Evolutionary conservation across 2,888 invertebrate genomes (phyloP).

Genomic region (Euzophera pinguis): DNA sequence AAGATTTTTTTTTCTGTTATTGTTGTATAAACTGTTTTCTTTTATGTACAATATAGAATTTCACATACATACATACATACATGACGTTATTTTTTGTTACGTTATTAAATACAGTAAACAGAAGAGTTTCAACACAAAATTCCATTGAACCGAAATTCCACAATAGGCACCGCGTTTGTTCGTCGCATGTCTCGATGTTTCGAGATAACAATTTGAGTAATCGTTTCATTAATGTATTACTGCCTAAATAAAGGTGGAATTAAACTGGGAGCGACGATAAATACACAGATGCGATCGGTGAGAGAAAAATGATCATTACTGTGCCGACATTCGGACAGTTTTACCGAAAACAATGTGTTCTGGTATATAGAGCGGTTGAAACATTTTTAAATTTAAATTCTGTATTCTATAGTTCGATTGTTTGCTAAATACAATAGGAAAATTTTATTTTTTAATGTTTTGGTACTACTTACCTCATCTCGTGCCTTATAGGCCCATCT

Average conservation of each 20-base stretch:
- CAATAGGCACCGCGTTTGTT: constrained; percentile 5
- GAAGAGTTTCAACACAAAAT: background rate
- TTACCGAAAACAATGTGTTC: constrained; percentile 42
- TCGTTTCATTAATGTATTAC: constrained; percentile 74
- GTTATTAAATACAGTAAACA: background rate
- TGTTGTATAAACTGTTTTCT: no score
- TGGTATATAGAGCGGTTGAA: constrained; percentile 35
- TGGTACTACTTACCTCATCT: no score
- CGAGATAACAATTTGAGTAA: constrained; percentile 61
- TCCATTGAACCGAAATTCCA: background rate
- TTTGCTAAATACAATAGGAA: no score
- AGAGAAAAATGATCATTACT: constrained; percentile 61
- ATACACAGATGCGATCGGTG: constrained; percentile 55
- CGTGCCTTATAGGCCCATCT: no score
- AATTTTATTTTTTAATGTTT: no score
- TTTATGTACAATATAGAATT: no score
- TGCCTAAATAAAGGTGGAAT: constrained; percentile 59
- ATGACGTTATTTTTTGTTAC: background rate
- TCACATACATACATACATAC: background rate
- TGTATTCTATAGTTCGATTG: background rate
- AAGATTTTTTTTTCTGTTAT: no score
- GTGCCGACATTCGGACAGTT: constrained; percentile 44
- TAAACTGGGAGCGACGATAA: constrained; percentile 48
- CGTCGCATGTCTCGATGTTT: constrained; percentile 39
- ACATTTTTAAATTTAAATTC: background rate